phyloP scores from a whole-genome alignment of 2,797 vertebrate species.

The Aythya fuligula region DNA sequence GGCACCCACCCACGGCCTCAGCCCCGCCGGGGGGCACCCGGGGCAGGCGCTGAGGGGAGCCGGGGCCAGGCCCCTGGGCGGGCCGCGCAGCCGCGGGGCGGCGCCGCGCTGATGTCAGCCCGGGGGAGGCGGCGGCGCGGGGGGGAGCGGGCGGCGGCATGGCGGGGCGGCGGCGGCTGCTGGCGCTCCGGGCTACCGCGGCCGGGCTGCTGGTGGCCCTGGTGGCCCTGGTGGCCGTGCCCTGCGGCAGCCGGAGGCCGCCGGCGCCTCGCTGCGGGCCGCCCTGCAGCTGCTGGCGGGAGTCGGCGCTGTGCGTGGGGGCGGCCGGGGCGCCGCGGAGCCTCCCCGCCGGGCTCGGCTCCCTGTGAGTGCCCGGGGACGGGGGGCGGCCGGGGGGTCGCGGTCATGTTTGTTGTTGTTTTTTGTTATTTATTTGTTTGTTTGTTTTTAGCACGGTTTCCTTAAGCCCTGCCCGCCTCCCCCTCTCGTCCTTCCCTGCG shows the following conservation, averaged over 20 bases:
- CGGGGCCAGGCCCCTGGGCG: not conserved
- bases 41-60: no score
- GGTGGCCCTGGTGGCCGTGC: not conserved
- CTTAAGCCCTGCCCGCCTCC: no score
- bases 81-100: not conserved
- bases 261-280: constrained; percentile 83
- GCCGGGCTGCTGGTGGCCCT: not conserved
- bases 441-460: no score
- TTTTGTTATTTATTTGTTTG: no score
- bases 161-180: not conserved
- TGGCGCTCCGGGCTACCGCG: constrained; percentile 78
- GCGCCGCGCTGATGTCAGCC: constrained; percentile 90
- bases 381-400: rapidly evolving
- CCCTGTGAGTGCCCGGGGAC: constrained; percentile 85
- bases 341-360: constrained; percentile 89
- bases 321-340: constrained; percentile 86
- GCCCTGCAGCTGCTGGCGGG: constrained; percentile 94
- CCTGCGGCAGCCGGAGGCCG: constrained; percentile 88
- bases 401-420: no score
- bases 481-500: no score
- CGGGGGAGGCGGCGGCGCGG: constrained; percentile 48
- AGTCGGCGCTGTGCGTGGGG: constrained; percentile 95
- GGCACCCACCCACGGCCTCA: no score
- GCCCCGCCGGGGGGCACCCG: no score
- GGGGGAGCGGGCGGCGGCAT: not conserved